A percentile compares a stretch with the other conserved stretches of the same genome.
These are phyloP conservation scores for Gerosis bhagava DNA, from an alignment of 2,888 invertebrate species.

Conservation along the genomic window DNA sequence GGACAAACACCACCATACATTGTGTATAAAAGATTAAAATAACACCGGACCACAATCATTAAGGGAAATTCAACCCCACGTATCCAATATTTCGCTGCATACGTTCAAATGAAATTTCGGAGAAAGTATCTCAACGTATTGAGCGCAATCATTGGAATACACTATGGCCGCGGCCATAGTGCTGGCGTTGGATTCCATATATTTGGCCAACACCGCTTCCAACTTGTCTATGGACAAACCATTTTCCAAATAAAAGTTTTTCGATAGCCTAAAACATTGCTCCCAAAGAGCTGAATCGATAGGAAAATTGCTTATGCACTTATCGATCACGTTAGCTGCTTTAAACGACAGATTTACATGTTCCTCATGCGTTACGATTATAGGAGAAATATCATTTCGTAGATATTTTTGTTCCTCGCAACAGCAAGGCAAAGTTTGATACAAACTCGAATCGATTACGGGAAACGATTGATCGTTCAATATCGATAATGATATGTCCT, in stretches of 20 bases:
- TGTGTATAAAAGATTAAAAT: too few relatives aligned
- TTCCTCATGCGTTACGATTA: conserved; percentile 31
- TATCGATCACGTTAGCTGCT: conserved; percentile 64
- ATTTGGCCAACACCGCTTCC: conserved; percentile 79
- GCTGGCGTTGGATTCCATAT: conserved; percentile 72
- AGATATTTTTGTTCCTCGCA: conserved; percentile 62
- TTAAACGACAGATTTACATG: conserved; percentile 49
- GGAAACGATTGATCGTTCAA: conserved; percentile 65
- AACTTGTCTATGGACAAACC: conserved; percentile 68
- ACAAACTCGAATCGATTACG: conserved; percentile 46
- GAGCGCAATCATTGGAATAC: conserved; percentile 70
- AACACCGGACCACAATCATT: too few relatives aligned
- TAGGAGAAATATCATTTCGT: conserved; percentile 34
- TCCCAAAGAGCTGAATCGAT: conserved; percentile 66
- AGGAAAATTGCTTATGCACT: conserved; percentile 66
- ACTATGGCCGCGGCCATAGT: conserved; percentile 74
- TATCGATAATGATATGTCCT: conserved; percentile 63
- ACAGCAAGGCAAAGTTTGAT: conserved; percentile 57
- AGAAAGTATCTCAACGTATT: conserved; percentile 69
- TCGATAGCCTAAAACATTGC: conserved; percentile 61
- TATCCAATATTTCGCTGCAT: conserved; percentile 71
- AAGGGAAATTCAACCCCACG: conserved; percentile 71
- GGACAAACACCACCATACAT: too few relatives aligned
- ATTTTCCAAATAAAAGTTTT: conserved; percentile 66
- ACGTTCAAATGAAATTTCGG: conserved; percentile 74